phyloP scores from a whole-genome alignment of 2,888 invertebrate species.

The Drosophila fungiperda region DNA sequence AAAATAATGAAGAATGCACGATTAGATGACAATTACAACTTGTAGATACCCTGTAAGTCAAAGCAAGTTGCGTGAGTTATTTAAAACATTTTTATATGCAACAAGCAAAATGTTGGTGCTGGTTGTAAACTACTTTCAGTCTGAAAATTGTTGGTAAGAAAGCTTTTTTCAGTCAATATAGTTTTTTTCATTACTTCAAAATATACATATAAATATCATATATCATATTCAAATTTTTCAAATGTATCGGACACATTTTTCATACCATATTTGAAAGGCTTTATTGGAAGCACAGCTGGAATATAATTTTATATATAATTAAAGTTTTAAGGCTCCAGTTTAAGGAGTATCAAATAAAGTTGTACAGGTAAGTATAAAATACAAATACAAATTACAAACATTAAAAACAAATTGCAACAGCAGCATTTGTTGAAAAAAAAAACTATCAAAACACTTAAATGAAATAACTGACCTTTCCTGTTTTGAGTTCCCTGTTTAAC shows the following conservation, averaged over 20 bases:
- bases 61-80: too few species aligned
- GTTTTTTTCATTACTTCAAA: too few species aligned
- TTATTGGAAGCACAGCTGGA: background rate
- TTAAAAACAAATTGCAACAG: background rate
- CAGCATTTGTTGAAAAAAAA: background rate
- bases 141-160: too few species aligned
- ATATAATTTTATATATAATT: background rate
- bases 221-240: too few species aligned
- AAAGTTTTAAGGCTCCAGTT: background rate
- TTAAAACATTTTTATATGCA: too few species aligned
- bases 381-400: background rate
- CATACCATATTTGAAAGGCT: too few species aligned
- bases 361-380: background rate
- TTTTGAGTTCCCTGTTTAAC: background rate
- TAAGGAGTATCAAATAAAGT: background rate
- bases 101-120: too few species aligned
- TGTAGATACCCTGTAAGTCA: constrained; percentile 12
- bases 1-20: constrained; percentile 31
- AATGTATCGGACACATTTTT: too few species aligned
- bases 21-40: background rate
- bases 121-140: too few species aligned
- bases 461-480: background rate
- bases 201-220: too few species aligned
- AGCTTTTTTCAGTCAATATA: too few species aligned
- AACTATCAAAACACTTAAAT: too few species aligned